These are phyloP conservation scores for Urocynchramus pylzowi DNA, from an alignment of 2,113 vertebrate genomes.

Conservation along the genomic window DNA sequence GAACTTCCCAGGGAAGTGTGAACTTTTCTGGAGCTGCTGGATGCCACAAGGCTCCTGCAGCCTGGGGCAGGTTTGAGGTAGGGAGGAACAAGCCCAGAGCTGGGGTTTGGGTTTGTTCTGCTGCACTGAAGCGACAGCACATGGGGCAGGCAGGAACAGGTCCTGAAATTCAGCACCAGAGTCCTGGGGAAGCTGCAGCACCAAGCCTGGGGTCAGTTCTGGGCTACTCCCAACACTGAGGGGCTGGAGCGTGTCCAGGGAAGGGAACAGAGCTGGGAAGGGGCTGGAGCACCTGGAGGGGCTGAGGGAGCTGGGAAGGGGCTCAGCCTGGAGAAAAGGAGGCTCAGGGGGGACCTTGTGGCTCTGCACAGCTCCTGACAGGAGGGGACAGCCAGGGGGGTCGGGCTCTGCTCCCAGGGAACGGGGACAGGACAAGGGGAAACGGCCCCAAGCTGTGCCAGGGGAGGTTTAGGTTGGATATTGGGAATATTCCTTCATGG, in stretches of 20 bases:
- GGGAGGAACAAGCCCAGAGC: background rate
- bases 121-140: background rate
- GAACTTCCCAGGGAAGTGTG: background rate
- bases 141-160: rapidly evolving
- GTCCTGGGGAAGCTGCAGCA: background rate
- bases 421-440: rapidly evolving
- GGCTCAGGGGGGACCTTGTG: background rate
- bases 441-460: rapidly evolving
- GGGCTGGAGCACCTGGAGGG: background rate
- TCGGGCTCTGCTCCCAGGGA: background rate
- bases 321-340: background rate
- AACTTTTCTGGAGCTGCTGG: background rate
- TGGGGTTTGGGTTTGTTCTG: background rate
- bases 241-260: rapidly evolving
- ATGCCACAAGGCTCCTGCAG: background rate
- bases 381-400: background rate
- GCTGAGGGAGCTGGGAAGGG: background rate
- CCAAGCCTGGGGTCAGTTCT: background rate
- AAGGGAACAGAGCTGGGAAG: background rate
- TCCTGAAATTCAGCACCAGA: background rate
- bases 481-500: rapidly evolving
- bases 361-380: background rate
- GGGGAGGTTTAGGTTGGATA: rapidly evolving
- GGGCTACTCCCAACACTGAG: background rate
- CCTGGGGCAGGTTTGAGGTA: background rate